Evolutionary conservation across 2,113 vertebrate species (phyloP), one percentile per base, ranked within the genome.

Genomic region (Antigone vipio): DNA sequence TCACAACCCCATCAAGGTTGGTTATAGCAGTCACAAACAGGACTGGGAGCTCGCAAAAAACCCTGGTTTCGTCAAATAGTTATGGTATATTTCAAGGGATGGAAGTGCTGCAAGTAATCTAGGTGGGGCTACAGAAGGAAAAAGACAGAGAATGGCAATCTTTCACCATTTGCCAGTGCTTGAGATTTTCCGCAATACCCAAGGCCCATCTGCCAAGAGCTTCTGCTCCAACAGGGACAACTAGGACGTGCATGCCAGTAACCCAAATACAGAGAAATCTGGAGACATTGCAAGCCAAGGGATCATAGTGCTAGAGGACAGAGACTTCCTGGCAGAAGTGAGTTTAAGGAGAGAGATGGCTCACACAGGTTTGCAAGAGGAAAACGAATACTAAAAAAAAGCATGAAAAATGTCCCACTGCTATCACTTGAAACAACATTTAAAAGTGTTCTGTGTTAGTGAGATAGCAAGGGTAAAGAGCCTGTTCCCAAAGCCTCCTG

Each of bases 1-100:
- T 56, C 32, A n/a, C 1, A 1, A 63, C 32, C 20, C 10, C 62
- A 68, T 19, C 0, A 0, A 85, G 23, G 8, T 1, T 4, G 0
- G 16, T 50, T 79, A 24, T 11, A 11, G 42, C 45, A 72, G 23
- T 24, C 58, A 87, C 32, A 84, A 58, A 53, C 29, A 72, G 23
- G 15, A 38, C 49, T 49, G 17, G 40, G 21, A 86, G 9, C 22
- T 10, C 1, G 1, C 38, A 7, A 42, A 45, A 44, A 32, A 24
- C 18, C 40, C 40, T 42, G 0, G 1, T 62, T 89, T 66, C 45
- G 9, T 58, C 18, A 71, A 62, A 55, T 21, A 42, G 6, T 60
- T 78, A 21, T 5, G 14, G 12, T 44, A 8, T 30, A 32, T 73
- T 79, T 76, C 49, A 76, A 58, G 56, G 17, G 16, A 35, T 26